phyloP scores from a whole-genome alignment of 2,888 invertebrate genomes.

The Podotricha telesiphe region DNA sequence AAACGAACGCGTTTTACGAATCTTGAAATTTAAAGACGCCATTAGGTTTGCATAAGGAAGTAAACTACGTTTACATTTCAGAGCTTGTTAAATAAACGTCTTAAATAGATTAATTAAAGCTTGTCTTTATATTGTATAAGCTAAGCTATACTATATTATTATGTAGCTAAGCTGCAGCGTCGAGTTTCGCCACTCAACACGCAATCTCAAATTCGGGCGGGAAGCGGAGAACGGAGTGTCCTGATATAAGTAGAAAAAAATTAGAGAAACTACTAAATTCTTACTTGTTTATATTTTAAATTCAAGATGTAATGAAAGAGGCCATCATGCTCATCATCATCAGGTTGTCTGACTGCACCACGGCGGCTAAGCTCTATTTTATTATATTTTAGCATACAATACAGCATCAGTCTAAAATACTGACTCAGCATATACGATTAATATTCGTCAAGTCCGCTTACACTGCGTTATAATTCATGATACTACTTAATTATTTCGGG shows the following conservation, averaged over 20 bases:
- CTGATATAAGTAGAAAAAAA: too few species aligned
- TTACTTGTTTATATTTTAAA: too few species aligned
- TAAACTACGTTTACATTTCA: constrained; percentile 2
- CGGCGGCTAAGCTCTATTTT: not conserved
- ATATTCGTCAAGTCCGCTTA: constrained; percentile 7
- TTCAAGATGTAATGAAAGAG: too few species aligned
- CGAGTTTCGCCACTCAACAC: too few species aligned
- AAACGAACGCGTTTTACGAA: too few species aligned
- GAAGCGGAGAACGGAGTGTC: too few species aligned
- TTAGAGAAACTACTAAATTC: too few species aligned
- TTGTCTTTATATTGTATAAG: not conserved
- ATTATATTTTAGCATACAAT: not conserved
- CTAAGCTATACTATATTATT: not conserved
- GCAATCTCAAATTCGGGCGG: too few species aligned
- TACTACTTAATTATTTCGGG: not conserved
- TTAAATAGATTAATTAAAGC: constrained; percentile 13
- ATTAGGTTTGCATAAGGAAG: not conserved
- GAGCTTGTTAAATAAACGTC: constrained; percentile 3
- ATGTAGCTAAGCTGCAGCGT: too few species aligned
- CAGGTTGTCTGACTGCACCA: too few species aligned
- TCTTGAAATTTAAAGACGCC: not conserved
- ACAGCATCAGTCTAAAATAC: not conserved
- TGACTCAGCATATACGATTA: not conserved
- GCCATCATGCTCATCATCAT: too few species aligned
- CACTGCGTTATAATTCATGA: not conserved